A percentile compares a stretch with the other conserved stretches of the same genome.
phyloP scores from a whole-genome alignment of 2,797 vertebrate genomes.

The Pseudochirops corinnae region DNA sequence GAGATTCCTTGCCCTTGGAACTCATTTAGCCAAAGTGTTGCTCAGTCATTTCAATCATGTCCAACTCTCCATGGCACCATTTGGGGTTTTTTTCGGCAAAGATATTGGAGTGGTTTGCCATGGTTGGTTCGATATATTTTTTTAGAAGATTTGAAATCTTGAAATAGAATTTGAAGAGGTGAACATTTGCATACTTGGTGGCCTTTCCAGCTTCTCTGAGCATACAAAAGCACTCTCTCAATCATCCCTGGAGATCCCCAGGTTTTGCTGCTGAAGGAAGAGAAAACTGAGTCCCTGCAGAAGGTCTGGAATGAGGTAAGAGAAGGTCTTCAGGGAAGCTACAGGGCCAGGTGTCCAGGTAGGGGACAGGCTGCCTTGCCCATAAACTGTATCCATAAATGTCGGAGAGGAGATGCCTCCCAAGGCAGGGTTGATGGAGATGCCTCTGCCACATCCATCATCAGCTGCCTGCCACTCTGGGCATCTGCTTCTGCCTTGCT shows the following conservation, averaged over 20 bases:
- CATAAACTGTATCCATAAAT: slow-evolving; percentile 68
- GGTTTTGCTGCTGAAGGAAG: slow-evolving; percentile 57
- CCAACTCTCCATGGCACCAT: background rate
- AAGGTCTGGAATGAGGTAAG: slow-evolving; percentile 66
- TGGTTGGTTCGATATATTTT: too few species aligned
- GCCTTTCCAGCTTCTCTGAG: slow-evolving; percentile 46
- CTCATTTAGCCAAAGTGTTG: background rate
- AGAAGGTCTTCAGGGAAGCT: slow-evolving; percentile 49
- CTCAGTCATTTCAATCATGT: background rate
- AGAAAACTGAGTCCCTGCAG: slow-evolving; percentile 68
- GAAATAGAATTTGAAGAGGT: slow-evolving; percentile 57
- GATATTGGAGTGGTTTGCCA: background rate
- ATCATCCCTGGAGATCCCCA: slow-evolving; percentile 69
- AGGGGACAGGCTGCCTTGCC: slow-evolving; percentile 55
- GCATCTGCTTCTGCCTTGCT: slow-evolving; percentile 82
- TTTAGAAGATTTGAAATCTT: background rate
- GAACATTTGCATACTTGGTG: slow-evolving; percentile 53
- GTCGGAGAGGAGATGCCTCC: slow-evolving; percentile 59
- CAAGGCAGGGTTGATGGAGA: slow-evolving; percentile 62
- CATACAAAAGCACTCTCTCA: slow-evolving; percentile 59
- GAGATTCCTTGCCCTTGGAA: background rate
- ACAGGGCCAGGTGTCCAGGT: slow-evolving; percentile 54
- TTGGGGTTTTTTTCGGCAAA: background rate
- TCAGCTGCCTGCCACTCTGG: slow-evolving; percentile 68
- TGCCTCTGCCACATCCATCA: slow-evolving; percentile 80